Evolutionary conservation across 37 sponge, comb jelly and placozoan species (phyloP).

Genomic region (Halichondria panicea): DNA sequence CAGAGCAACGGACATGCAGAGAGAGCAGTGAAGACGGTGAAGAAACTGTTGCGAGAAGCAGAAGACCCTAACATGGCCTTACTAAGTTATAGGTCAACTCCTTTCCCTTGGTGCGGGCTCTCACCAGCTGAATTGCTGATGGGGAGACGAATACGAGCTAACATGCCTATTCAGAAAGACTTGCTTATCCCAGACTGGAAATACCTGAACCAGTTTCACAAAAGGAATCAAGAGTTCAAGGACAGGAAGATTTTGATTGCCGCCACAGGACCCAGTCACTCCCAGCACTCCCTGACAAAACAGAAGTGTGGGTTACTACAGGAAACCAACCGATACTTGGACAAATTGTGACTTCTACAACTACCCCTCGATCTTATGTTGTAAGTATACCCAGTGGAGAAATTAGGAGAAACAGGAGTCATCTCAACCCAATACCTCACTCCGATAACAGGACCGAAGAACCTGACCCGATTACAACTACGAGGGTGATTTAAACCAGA

Average conservation of each 20-base stretch:
- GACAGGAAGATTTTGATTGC: conserved; percentile 30
- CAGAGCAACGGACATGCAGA: conserved; percentile 35
- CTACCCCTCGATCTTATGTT: neutral
- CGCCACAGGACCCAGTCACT: neutral
- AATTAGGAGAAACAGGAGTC: conserved; percentile 12
- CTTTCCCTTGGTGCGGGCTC: conserved; percentile 38
- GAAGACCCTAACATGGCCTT: conserved; percentile 28
- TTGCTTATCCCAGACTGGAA: conserved; percentile 28
- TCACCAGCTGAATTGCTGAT: conserved; percentile 43
- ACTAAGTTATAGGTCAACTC: conserved; percentile 46
- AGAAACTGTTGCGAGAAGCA: conserved; percentile 5
- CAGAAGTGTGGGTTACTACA: conserved; percentile 4
- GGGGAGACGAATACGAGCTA: conserved; percentile 25
- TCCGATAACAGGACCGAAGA: neutral
- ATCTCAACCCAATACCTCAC: neutral
- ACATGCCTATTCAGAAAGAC: conserved; percentile 11
- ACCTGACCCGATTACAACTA: neutral
- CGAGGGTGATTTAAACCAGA: neutral
- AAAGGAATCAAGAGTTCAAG: neutral
- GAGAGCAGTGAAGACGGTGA: conserved; percentile 42
- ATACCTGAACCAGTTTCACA: conserved; percentile 19
- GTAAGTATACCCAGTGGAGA: neutral
- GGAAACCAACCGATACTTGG: neutral
- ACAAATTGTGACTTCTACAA: neutral
- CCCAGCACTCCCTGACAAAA: neutral